A percentile compares a stretch with the other conserved stretches of the same genome.
Evolutionary conservation across 2,888 invertebrate species (phyloP).

Genomic region (Lissonota sp.): DNA sequence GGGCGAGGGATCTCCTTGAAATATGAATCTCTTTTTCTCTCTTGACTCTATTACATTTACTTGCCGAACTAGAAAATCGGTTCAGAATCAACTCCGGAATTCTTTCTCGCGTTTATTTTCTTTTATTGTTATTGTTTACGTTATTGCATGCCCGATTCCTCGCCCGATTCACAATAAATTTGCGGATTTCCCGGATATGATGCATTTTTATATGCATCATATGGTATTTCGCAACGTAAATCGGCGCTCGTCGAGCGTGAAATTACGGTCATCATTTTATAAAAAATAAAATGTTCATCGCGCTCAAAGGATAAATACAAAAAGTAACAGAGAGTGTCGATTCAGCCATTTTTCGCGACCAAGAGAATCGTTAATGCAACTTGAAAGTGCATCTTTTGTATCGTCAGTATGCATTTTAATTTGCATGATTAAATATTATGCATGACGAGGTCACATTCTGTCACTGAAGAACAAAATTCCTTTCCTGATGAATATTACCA

Average conservation of each 20-base stretch:
- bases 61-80: slow-evolving; percentile 22
- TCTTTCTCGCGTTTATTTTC: no score
- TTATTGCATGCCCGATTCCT: background rate
- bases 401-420: no score
- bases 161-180: background rate
- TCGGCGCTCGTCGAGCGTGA: slow-evolving; percentile 20
- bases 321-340: no score
- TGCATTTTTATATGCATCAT: background rate
- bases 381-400: no score
- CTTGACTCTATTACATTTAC: slow-evolving; percentile 20
- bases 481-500: no score
- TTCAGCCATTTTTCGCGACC: no score
- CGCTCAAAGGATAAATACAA: no score
- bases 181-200: slow-evolving; percentile 14
- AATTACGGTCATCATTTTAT: slow-evolving; percentile 10
- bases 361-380: no score
- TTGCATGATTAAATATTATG: no score
- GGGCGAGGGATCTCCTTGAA: slow-evolving; percentile 17
- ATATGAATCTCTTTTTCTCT: background rate
- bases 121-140: background rate
- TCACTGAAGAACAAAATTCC: no score
- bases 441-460: no score
- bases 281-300: no score
- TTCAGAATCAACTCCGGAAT: slow-evolving; percentile 2
- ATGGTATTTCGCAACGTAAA: slow-evolving; percentile 33